phyloP scores from a whole-genome alignment of 2,797 vertebrate species.

The Heteromormyrus szaboi region DNA sequence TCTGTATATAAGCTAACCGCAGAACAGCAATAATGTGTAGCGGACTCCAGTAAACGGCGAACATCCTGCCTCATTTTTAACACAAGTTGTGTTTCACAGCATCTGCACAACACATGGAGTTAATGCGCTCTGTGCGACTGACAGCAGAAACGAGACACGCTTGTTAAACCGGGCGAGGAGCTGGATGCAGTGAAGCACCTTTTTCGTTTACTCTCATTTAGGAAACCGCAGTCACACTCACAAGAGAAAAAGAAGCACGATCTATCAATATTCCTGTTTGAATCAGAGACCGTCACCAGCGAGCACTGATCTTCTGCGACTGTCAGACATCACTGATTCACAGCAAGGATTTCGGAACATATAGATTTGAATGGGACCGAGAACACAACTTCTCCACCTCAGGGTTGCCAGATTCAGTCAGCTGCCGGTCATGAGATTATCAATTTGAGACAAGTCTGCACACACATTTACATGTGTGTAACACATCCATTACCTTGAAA shows the following conservation, averaged over 20 bases:
- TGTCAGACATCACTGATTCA: conserved; percentile 32
- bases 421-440: not conserved
- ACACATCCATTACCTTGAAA: not conserved
- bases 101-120: not conserved
- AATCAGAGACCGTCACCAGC: conserved; percentile 2
- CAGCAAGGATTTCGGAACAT: conserved; percentile 36
- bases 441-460: not conserved
- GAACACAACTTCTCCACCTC: not conserved
- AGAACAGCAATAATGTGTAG: not conserved
- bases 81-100: not conserved
- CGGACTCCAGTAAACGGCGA: not conserved
- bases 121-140: not conserved
- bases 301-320: conserved; percentile 33
- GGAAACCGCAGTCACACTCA: conserved; percentile 32
- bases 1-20: not conserved
- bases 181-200: conserved; percentile 29
- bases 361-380: conserved; percentile 12
- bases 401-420: not conserved
- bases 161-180: conserved; percentile 14
- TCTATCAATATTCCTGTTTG: not conserved
- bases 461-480: not conserved
- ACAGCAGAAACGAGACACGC: not conserved
- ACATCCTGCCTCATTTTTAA: not conserved
- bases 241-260: not conserved
- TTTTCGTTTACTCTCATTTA: conserved; percentile 38